These are phyloP conservation scores for Leptothorax acervorum DNA, from an alignment of 2,888 invertebrate genomes.

Conservation along the genomic window DNA sequence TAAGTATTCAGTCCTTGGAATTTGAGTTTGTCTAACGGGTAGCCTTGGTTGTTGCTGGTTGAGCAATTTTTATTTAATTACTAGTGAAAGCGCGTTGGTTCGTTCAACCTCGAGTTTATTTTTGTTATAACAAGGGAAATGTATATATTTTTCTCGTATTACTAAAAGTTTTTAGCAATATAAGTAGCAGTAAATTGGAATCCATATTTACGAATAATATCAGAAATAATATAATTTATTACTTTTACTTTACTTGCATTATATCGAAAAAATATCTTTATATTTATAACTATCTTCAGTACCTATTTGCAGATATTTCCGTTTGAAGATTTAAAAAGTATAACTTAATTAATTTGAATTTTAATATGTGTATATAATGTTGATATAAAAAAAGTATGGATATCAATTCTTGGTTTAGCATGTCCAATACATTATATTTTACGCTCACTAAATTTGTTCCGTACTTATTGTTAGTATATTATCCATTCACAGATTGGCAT, in stretches of 20 bases:
- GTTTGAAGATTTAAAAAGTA: not conserved
- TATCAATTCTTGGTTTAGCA: not conserved
- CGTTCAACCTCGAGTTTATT: not conserved
- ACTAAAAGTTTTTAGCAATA: not conserved
- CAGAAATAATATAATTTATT: not conserved
- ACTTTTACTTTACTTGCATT: not conserved
- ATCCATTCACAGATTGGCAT: not conserved
- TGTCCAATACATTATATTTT: not conserved
- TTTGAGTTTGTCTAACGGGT: not conserved
- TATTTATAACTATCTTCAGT: not conserved
- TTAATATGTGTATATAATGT: not conserved
- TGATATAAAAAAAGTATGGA: not conserved
- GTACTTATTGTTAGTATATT: not conserved
- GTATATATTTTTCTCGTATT: not conserved
- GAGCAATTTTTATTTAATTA: constrained; percentile 11
- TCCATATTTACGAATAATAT: not conserved
- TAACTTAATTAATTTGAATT: not conserved
- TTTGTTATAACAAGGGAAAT: not conserved
- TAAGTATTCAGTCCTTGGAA: constrained; percentile 22
- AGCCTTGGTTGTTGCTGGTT: not conserved
- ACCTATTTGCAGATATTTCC: not conserved
- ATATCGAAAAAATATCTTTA: not conserved
- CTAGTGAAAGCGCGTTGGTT: not conserved
- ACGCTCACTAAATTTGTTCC: not conserved
- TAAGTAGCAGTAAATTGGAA: not conserved